Percentiles rank a stretch among this genome's conserved stretches.
Evolutionary conservation across 2,888 invertebrate genomes (phyloP).

Genomic region (Gryllus longicercus): DNA sequence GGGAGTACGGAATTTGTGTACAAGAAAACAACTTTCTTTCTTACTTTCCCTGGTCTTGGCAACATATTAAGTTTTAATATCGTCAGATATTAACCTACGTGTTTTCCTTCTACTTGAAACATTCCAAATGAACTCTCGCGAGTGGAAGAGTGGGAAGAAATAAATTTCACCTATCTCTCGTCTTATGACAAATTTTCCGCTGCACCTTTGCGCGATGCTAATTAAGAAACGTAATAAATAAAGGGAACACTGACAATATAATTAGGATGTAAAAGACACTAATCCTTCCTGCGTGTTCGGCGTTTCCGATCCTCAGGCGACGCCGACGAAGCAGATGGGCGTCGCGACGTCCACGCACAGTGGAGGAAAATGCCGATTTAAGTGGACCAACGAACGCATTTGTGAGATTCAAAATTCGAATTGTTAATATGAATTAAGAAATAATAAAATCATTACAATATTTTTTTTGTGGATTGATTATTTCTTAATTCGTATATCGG

Average conservation of each 20-base stretch:
- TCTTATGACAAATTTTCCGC: slow-evolving; percentile 2
- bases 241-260: slow-evolving; percentile 10
- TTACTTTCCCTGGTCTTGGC: neutral
- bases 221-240: slow-evolving; percentile 1
- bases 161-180: neutral
- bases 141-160: neutral
- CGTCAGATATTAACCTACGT: neutral
- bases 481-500: no score
- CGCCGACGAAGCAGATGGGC: neutral
- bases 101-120: neutral
- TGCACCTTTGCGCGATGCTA: slow-evolving; percentile 7
- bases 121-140: neutral
- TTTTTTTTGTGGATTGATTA: no score
- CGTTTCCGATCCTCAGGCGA: neutral
- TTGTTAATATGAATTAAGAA: no score
- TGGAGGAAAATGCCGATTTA: no score
- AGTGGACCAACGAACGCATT: no score
- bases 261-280: slow-evolving; percentile 17
- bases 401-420: no score
- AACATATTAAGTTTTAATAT: neutral
- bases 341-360: neutral
- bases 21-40: neutral
- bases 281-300: slow-evolving; percentile 17
- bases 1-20: neutral
- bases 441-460: no score